Percentiles rank a stretch among this genome's conserved stretches.
Conservation (phyloP, 2,888 invertebrate genomes). For the Eumerus sabulonum region DNA sequence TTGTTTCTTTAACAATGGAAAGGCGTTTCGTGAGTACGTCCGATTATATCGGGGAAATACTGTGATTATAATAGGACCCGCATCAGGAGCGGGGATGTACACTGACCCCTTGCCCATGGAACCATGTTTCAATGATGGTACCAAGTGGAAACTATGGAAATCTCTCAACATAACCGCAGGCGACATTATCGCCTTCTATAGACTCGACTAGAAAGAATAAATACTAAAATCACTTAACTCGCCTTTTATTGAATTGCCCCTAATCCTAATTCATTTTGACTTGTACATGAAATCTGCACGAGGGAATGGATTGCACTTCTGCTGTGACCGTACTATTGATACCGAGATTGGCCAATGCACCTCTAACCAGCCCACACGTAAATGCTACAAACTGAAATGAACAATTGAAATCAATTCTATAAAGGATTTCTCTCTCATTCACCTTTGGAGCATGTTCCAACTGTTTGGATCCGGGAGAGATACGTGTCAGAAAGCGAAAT, state of each 20-base stretch:
- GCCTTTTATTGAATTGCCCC: constrained; percentile 66
- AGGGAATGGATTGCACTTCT: constrained; percentile 94
- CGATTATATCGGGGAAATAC: constrained; percentile 82
- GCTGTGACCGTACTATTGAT: constrained; percentile 96
- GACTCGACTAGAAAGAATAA: constrained; percentile 63
- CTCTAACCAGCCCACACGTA: constrained; percentile 96
- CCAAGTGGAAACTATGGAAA: constrained; percentile 81
- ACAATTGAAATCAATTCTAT: background rate
- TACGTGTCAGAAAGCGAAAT: constrained; percentile 92
- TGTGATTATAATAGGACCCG: constrained; percentile 88
- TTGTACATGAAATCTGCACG: constrained; percentile 94
- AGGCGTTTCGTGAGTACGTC: constrained; percentile 85
- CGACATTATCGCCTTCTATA: constrained; percentile 85
- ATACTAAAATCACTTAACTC: too few relatives aligned
- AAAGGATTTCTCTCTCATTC: constrained; percentile 62
- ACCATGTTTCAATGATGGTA: constrained; percentile 79
- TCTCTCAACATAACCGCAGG: constrained; percentile 82
- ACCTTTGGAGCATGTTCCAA: constrained; percentile 93
- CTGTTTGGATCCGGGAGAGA: constrained; percentile 94
- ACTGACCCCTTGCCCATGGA: constrained; percentile 87
- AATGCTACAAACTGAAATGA: constrained; percentile 89
- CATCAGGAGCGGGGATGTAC: constrained; percentile 82
- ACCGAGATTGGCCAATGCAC: constrained; percentile 96
- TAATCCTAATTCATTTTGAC: constrained; percentile 84
- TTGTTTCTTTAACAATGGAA: constrained; percentile 89